Conservation (phyloP, 2,888 invertebrate genomes). For the Cheilosia pagana region DNA sequence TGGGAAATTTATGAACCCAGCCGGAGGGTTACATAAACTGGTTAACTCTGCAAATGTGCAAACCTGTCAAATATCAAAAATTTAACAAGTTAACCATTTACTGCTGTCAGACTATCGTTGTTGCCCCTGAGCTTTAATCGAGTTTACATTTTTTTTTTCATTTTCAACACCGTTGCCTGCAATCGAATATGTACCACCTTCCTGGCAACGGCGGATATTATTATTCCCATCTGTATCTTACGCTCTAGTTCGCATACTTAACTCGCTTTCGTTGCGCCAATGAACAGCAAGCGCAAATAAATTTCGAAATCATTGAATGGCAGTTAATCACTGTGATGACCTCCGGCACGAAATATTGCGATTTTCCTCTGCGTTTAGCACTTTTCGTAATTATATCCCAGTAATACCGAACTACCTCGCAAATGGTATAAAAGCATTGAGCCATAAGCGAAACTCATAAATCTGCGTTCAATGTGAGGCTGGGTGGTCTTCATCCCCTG, state of each 20-base stretch:
- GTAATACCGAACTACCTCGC: conserved; percentile 26
- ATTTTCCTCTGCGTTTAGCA: conserved; percentile 29
- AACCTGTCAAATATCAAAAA: neutral
- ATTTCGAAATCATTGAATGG: conserved; percentile 59
- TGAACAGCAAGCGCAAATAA: conserved; percentile 49
- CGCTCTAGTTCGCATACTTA: conserved; percentile 42
- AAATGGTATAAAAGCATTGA: conserved; percentile 47
- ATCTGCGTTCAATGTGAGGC: conserved; percentile 40
- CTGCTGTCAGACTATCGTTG: neutral
- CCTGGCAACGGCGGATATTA: neutral
- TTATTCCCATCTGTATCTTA: conserved; percentile 37
- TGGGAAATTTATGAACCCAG: neutral
- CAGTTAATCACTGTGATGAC: conserved; percentile 59
- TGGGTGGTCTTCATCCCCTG: neutral
- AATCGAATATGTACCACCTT: neutral
- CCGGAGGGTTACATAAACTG: neutral
- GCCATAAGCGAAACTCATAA: conserved; percentile 63
- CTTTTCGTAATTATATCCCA: conserved; percentile 57
- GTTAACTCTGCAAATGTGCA: neutral
- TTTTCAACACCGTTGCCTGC: neutral
- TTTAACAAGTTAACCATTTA: neutral
- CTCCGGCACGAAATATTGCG: conserved; percentile 22
- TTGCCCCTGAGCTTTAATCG: neutral
- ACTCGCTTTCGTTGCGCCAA: conserved; percentile 39
- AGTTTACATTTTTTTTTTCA: neutral